Evolutionary conservation across 2,113 vertebrate species (phyloP), one percentile per base, ranked within the genome.

Genomic region (Poeciliopsis retropinna): DNA sequence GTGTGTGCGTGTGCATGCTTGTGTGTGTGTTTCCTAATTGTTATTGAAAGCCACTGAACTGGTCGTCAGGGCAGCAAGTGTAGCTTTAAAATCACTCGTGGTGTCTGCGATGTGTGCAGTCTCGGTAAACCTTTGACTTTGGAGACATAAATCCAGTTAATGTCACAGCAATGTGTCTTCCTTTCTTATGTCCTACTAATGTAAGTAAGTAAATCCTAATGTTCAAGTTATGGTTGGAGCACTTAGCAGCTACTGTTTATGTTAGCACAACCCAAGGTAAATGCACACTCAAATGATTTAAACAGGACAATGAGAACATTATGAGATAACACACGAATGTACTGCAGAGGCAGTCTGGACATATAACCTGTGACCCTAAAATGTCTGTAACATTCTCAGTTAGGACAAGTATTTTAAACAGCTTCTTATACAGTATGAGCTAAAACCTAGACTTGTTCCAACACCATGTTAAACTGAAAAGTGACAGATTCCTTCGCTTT

Each of bases 31-130:
- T 47, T 60, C 25, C 60, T 4, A 41, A 41, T 67, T 68, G 72
- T 74, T 80, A 82, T 83, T 81, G 85, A 90, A 84, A 89, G 81
- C 89, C 69, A 79, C 72, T 84, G 61, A 84, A 75, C 64, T 73
- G 83, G 72, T 87, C 76, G 19, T 68, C 66, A 69, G 72, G 79
- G 79, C 78, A 81, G 73, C 81, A 54, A 74, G 70, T 67, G 60
- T 87, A 54, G 86, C 76, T 87, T 85, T 92, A 91, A 89, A 81
- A 83, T 86, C 78, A 87, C 80, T 88, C 70, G 79, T 73, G 83
- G 74, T 72, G 4, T 73, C 14, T 60, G 32, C 8, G 65, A 34
- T 75, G 67, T 57, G 11, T 15, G 7, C 31, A 29, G 66, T 41
- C 19, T 11, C 12, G 14, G 60, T 37, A 61, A 25, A 17, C 30